phyloP scores from a whole-genome alignment of 2,113 vertebrate genomes.

The Gopherus evgoodei region DNA sequence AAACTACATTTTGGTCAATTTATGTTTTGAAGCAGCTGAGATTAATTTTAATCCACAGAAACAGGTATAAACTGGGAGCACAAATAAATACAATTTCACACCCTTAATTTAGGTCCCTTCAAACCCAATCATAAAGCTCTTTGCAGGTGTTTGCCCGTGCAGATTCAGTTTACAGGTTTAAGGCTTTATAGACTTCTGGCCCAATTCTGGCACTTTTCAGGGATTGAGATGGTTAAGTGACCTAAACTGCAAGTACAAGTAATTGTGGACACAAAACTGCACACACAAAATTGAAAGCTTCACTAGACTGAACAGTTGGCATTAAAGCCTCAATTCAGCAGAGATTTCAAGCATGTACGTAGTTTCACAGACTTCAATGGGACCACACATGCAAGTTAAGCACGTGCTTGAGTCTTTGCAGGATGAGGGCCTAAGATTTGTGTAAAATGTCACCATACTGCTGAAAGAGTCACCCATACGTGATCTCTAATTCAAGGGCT shows the following conservation, averaged over 20 bases:
- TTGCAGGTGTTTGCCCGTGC: background rate
- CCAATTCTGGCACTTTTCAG: constrained; percentile 4
- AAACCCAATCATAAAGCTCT: background rate
- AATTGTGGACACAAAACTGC: background rate
- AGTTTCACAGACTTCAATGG: constrained; percentile 43
- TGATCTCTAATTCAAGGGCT: background rate
- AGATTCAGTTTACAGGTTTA: background rate
- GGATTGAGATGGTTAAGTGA: background rate
- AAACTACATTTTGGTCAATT: background rate
- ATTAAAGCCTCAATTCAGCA: constrained; percentile 17
- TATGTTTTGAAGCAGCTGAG: background rate
- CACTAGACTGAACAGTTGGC: background rate
- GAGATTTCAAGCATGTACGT: constrained; percentile 39
- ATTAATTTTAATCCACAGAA: background rate
- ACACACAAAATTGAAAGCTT: background rate
- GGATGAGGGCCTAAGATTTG: constrained; percentile 14
- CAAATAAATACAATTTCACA: background rate
- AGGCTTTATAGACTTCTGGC: background rate
- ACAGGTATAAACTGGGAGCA: background rate
- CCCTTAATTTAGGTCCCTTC: background rate
- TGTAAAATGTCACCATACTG: constrained; percentile 40
- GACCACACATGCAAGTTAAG: constrained; percentile 4
- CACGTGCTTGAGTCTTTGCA: constrained; percentile 12
- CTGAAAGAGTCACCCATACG: background rate
- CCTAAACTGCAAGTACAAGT: background rate